Evolutionary conservation across 2,113 vertebrate species (phyloP).

Genomic region (Tupaia tana): DNA sequence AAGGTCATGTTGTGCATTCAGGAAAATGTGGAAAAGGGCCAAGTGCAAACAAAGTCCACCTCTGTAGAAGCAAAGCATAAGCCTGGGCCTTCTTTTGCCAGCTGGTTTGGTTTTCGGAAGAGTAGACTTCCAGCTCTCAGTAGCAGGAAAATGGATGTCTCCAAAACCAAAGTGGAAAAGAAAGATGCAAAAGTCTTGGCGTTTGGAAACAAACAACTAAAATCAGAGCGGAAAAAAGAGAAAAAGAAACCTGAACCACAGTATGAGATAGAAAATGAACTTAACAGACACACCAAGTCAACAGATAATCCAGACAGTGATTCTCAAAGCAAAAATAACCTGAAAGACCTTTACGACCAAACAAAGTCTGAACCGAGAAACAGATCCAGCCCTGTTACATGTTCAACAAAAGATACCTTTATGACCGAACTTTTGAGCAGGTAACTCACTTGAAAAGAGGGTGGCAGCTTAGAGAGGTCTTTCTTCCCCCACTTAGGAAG

Average conservation of each 20-base stretch:
- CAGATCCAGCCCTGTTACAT: slow-evolving; percentile 74
- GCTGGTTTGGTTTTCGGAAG: slow-evolving; percentile 95
- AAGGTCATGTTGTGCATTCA: slow-evolving; percentile 97
- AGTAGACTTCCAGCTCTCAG: slow-evolving; percentile 93
- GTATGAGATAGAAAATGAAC: slow-evolving; percentile 85
- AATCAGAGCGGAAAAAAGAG: slow-evolving; percentile 92
- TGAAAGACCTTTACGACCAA: slow-evolving; percentile 65
- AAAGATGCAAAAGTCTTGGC: slow-evolving; percentile 91
- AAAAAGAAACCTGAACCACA: slow-evolving; percentile 89
- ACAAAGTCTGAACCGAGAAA: slow-evolving; percentile 75
- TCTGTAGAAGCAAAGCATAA: slow-evolving; percentile 88
- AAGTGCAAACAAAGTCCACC: slow-evolving; percentile 89
- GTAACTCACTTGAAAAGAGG: slow-evolving; percentile 79
- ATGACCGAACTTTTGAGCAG: slow-evolving; percentile 94
- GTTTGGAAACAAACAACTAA: slow-evolving; percentile 90
- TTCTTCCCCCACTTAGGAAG: neutral
- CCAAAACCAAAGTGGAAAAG: slow-evolving; percentile 92
- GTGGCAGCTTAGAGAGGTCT: neutral
- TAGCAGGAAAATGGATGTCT: slow-evolving; percentile 89
- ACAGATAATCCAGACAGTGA: slow-evolving; percentile 79
- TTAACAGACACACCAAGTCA: slow-evolving; percentile 78
- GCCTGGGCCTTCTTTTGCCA: slow-evolving; percentile 92
- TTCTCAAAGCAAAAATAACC: slow-evolving; percentile 69
- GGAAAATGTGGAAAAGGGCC: slow-evolving; percentile 93
- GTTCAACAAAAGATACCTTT: slow-evolving; percentile 90